Percentiles rank a stretch among this genome's conserved stretches.
These are phyloP conservation scores for Bucco capensis DNA, from an alignment of 2,113 vertebrate species.

Conservation along the genomic window DNA sequence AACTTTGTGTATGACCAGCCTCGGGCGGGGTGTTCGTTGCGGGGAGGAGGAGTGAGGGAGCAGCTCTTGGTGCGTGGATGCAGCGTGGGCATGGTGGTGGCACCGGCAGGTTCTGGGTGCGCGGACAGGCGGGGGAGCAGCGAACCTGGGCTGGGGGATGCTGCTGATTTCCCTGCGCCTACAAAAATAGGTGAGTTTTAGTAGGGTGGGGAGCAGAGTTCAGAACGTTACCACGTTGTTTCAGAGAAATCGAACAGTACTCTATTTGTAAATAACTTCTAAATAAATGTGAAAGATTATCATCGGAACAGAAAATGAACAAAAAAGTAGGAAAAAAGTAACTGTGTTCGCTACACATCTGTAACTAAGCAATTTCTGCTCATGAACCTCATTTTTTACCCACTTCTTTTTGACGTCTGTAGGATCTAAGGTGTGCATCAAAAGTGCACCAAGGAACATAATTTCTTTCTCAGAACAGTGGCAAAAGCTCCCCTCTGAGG, in stretches of 20 bases:
- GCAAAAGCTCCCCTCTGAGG: neutral
- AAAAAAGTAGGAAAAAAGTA: neutral
- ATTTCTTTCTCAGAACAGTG: neutral
- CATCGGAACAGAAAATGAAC: neutral
- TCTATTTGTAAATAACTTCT: neutral
- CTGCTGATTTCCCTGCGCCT: neutral
- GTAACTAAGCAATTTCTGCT: neutral
- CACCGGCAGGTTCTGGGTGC: neutral
- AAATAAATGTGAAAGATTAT: rapidly evolving
- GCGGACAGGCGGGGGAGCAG: neutral
- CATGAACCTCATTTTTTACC: neutral
- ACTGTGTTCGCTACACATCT: neutral
- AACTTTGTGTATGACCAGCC: neutral
- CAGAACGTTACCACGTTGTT: rapidly evolving
- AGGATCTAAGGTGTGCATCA: neutral
- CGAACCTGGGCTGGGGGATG: neutral
- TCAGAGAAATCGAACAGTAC: rapidly evolving
- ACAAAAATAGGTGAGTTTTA: rapidly evolving
- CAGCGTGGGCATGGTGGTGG: neutral
- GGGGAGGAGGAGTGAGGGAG: neutral
- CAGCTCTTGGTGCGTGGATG: rapidly evolving
- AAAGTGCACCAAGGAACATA: rapidly evolving
- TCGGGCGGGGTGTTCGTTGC: neutral
- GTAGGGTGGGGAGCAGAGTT: neutral
- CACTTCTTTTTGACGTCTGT: neutral